phyloP scores from a whole-genome alignment of 23 tunicate species.

The Trididemnum clinides region DNA sequence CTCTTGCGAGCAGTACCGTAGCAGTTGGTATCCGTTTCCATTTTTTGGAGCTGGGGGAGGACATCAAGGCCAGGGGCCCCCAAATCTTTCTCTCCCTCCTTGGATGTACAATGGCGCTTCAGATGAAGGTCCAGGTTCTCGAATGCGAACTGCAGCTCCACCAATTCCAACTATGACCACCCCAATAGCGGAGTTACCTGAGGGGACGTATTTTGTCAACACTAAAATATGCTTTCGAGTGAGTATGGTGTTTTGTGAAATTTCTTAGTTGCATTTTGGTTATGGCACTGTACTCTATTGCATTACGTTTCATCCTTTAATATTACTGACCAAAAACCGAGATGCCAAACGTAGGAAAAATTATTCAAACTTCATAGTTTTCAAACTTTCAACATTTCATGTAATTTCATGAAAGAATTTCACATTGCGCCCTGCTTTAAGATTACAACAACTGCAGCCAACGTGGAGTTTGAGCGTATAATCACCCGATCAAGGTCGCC shows the following conservation, averaged over 20 bases:
- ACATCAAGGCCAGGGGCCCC: not conserved
- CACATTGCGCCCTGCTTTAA: too few relatives aligned
- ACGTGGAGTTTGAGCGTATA: too few relatives aligned
- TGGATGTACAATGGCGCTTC: not conserved
- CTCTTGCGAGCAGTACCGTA: not conserved
- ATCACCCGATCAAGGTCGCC: too few relatives aligned
- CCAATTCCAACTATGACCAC: not conserved
- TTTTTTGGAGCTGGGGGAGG: too few relatives aligned
- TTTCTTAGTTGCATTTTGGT: not conserved
- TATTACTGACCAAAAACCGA: too few relatives aligned
- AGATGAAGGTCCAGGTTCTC: not conserved
- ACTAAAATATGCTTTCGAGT: slow-evolving; percentile 52
- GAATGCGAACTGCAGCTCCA: not conserved
- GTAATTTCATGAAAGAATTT: too few relatives aligned
- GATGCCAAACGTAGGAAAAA: too few relatives aligned
- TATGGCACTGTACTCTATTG: too few relatives aligned
- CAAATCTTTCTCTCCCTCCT: not conserved
- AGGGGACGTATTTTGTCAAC: not conserved
- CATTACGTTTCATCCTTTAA: too few relatives aligned
- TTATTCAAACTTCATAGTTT: too few relatives aligned
- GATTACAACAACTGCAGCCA: too few relatives aligned
- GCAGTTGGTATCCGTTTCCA: not conserved
- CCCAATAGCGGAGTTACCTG: not conserved
- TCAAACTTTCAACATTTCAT: too few relatives aligned
- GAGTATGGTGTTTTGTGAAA: not conserved